Percentiles rank a stretch among this genome's conserved stretches.
Evolutionary conservation across 2,113 vertebrate species (phyloP).

Genomic region (Ciconia stormi): DNA sequence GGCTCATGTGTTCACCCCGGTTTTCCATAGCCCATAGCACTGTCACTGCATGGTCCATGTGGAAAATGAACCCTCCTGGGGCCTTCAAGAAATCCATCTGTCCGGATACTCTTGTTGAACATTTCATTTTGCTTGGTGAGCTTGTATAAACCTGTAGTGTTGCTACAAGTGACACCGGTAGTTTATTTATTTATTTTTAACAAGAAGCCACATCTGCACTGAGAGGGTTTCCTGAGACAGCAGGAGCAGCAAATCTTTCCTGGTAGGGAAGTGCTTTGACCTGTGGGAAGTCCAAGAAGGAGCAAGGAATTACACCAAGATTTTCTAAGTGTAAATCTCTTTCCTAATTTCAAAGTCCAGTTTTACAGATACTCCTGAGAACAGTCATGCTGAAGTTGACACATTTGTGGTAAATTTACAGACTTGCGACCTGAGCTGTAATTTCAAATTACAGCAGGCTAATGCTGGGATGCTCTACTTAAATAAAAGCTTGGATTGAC

Average conservation of each 20-base stretch:
- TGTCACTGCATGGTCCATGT: fast-evolving
- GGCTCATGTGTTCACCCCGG: fast-evolving
- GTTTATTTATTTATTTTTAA: background rate
- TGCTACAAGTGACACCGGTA: background rate
- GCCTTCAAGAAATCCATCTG: background rate
- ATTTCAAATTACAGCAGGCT: background rate
- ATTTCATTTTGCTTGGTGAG: background rate
- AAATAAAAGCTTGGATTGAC: background rate
- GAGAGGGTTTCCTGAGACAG: background rate
- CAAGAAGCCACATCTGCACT: background rate
- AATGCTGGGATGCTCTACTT: background rate
- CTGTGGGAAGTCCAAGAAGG: background rate
- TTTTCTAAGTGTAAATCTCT: background rate
- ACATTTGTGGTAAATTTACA: background rate
- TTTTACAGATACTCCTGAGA: background rate
- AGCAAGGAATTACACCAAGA: background rate
- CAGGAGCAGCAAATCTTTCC: background rate
- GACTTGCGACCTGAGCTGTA: background rate
- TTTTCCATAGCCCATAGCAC: background rate
- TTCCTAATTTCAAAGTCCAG: background rate
- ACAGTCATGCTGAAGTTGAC: background rate
- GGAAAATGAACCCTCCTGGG: background rate
- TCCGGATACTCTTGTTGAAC: background rate
- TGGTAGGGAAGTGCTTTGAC: background rate
- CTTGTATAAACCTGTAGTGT: background rate